phyloP scores from a whole-genome alignment of 2,888 invertebrate species.

The Willowsia nigromaculata region DNA sequence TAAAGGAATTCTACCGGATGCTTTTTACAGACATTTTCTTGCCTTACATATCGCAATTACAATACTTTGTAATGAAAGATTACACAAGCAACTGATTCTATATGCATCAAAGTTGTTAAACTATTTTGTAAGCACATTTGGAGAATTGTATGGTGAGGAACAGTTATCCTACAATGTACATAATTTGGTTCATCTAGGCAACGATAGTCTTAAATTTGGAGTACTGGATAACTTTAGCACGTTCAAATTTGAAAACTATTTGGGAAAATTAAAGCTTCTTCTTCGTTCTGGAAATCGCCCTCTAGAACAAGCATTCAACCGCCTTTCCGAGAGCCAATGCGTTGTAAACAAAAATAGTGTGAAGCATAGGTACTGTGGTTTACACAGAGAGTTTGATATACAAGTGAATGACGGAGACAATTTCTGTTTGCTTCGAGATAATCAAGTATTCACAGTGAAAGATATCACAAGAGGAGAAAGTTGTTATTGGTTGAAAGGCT shows the following conservation, averaged over 20 bases:
- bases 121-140: slow-evolving; percentile 50
- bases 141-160: slow-evolving; percentile 32
- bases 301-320: slow-evolving; percentile 41
- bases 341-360: too few relatives aligned
- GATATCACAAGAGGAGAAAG: too few relatives aligned
- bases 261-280: slow-evolving; percentile 18
- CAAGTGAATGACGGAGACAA: background rate
- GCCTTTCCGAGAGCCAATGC: slow-evolving; percentile 7
- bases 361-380: background rate
- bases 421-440: background rate
- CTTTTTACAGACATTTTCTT: slow-evolving; percentile 53
- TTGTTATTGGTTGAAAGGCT: too few relatives aligned
- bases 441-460: background rate
- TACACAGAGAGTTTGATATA: background rate
- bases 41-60: slow-evolving; percentile 58
- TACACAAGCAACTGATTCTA: background rate
- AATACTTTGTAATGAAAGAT: slow-evolving; percentile 3
- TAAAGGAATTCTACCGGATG: background rate
- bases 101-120: slow-evolving; percentile 32
- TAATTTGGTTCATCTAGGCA: slow-evolving; percentile 35
- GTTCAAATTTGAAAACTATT: slow-evolving; percentile 48
- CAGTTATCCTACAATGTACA: slow-evolving; percentile 56
- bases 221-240: slow-evolving; percentile 50
- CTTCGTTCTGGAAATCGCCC: slow-evolving; percentile 35
- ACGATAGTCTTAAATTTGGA: slow-evolving; percentile 39